phyloP scores from a whole-genome alignment of 2,888 invertebrate species.

The Nymphalis polychloros region DNA sequence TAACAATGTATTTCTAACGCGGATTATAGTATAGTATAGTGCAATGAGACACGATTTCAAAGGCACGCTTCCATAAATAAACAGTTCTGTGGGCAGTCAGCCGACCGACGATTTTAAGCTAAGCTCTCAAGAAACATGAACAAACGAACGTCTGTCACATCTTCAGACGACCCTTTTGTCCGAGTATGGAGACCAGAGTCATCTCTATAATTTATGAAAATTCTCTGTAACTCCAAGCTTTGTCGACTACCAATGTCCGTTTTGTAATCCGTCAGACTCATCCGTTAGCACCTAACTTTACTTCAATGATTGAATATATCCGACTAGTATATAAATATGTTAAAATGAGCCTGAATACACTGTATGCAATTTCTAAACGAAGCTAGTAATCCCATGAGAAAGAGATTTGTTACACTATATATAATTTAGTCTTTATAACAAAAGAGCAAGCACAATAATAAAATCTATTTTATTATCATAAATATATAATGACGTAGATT shows the following conservation, averaged over 20 bases:
- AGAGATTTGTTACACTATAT: no score
- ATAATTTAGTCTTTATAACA: no score
- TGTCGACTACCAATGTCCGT: conserved; percentile 9
- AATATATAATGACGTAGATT: no score
- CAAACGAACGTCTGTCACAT: conserved; percentile 17
- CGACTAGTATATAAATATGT: not conserved
- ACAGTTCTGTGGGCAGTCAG: not conserved
- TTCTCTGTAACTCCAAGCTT: conserved; percentile 7
- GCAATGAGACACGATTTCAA: not conserved
- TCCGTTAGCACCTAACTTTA: not conserved
- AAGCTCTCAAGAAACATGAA: conserved; percentile 22
- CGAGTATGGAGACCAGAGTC: conserved; percentile 4
- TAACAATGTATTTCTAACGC: no score
- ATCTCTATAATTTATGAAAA: conserved; percentile 16
- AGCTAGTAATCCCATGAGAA: no score
- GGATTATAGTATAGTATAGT: no score
- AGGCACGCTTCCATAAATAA: not conserved
- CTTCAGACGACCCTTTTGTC: conserved; percentile 19
- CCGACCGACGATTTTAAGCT: conserved; percentile 15
- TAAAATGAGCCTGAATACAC: not conserved
- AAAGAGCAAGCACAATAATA: no score
- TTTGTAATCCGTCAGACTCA: not conserved
- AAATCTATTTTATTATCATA: no score
- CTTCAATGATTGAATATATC: no score
- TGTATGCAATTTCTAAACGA: no score